Base-by-base conservation (phyloP, 2,888 invertebrate genomes). In the Tortricodes alternella region DNA sequence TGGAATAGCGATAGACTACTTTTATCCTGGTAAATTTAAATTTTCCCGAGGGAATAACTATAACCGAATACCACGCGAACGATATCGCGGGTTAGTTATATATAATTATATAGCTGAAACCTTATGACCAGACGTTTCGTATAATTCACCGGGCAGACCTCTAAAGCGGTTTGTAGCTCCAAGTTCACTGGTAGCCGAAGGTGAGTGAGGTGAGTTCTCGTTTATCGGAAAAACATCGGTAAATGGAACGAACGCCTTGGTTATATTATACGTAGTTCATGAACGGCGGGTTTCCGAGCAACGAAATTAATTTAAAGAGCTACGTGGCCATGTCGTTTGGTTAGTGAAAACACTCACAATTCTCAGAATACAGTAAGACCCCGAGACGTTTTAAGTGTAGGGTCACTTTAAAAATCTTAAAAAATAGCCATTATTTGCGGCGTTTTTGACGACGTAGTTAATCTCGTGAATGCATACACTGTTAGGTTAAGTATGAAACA, bases 241-340 rank as follows among this genome's bases (percentile, higher is more conserved):
- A 46, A 60, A 57, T 51, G 58, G 56, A 50, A 43, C 57, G 13
- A 24, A 46, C 46, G 41, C 29, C 55, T 49, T 53, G 49, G 37
- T n/a, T n/a, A 55, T 55, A 19, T 46, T 53, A 46, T n/a, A 53
- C 23, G 16, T 34, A 18, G 38, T 9, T 13, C 43, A 27, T 23
- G 23, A 5, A 39, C 38, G 16, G 15, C 15, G 16, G 16, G 27
- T 16, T 43, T 27, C 27, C 43, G 16, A 5, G 2, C 9, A 19
- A 27, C 27, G 5, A 9, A 11, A 9, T 2, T 16, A 9, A 16
- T 27, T 16, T 11, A n/a, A n/a, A n/a, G 6, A n/a, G n/a, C 9
- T 16, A 18, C 16, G 13, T 9, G 8, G 24, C 9, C 4, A 4
- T 24, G 24, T 24, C 0, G 24, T 9, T 24, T 24, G 3, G 8